Percentiles rank a stretch among this genome's conserved stretches.
These are phyloP conservation scores for Mionectes olivaceus DNA, from an alignment of 2,797 vertebrate species.

Conservation along the genomic window DNA sequence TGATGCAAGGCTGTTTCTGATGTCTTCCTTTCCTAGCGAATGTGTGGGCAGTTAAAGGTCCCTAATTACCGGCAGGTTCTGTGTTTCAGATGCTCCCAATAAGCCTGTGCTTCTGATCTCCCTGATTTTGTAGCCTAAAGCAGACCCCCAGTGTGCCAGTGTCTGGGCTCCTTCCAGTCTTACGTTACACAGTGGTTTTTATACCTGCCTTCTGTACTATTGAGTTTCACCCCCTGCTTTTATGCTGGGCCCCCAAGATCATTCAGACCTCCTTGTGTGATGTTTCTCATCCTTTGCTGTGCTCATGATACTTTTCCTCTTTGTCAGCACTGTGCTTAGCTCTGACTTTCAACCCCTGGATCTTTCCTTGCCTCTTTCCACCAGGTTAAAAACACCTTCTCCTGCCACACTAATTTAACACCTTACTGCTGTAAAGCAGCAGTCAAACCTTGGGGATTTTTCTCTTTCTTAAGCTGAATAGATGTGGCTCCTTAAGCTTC, in stretches of 20 bases:
- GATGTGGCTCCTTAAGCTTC: neutral
- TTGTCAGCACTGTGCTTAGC: neutral
- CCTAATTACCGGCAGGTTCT: slow-evolving; percentile 51
- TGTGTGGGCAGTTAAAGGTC: slow-evolving; percentile 53
- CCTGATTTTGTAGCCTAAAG: slow-evolving; percentile 42
- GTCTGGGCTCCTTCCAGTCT: slow-evolving; percentile 59
- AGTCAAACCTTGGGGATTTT: neutral
- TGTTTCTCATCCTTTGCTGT: neutral
- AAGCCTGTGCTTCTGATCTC: slow-evolving; percentile 47
- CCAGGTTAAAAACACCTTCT: neutral
- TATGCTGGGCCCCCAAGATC: neutral
- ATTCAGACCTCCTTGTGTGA: neutral
- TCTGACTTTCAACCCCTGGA: neutral
- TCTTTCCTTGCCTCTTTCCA: neutral
- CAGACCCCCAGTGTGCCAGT: slow-evolving; percentile 13
- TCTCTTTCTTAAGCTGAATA: neutral
- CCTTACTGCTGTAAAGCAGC: neutral
- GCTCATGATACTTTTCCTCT: neutral
- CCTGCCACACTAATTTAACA: rapidly evolving
- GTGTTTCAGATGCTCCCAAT: slow-evolving; percentile 65
- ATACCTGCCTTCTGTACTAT: slow-evolving; percentile 3
- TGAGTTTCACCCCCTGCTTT: neutral
- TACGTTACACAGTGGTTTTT: neutral
- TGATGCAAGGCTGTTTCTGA: neutral
- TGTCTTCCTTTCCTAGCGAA: slow-evolving; percentile 47